Evolutionary conservation across 2,113 vertebrate species (phyloP), one percentile per base, ranked within the genome.

Genomic region (Leucopsar rothschildi): DNA sequence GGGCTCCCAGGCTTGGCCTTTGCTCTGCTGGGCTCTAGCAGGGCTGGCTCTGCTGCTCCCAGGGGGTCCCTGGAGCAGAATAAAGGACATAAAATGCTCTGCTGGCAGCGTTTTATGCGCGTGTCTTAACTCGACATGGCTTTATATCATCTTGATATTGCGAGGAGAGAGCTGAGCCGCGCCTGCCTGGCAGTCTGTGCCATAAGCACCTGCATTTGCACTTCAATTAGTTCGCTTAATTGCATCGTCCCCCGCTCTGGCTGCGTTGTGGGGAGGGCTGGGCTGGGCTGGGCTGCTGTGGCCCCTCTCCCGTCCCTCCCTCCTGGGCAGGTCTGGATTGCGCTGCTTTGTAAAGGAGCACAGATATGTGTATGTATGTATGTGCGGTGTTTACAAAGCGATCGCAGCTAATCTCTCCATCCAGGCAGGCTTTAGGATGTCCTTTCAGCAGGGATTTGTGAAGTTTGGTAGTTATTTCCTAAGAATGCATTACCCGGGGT

Each of bases 371-470:
- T 70, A 33, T 31, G 40, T 60, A 60, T 20, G 55, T 50, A 29
- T 84, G 65, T 8, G 10, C 8, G 1, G 31, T 88, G 76, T 72
- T 96, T 88, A 82, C 79, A 73, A 72, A 92, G 85, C 59, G 86
- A 80, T 70, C 59, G 65, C 59, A 42, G 83, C 70, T 91, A 95
- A 91, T 91, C 93, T 90, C 59, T 68, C 84, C 11, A 82, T 90
- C 92, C 65, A 77, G 71, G 59, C 59, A 79, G 59, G 88, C 79
- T 93, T 88, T 82, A 70, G 75, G 72, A 83, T 96, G 92, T n/a
- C 90, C 88, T 95, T 97, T 90, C 90, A 66, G 85, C 47, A 18
- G 60, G 85, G 90, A 85, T 96, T 95, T 96, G 92, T 83, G 50
- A 79, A 76, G 47, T 90, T 90, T 75, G 82, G 79, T 66, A 44